Conservation (phyloP, 2,113 vertebrate species). For the Macquaria australasica region DNA sequence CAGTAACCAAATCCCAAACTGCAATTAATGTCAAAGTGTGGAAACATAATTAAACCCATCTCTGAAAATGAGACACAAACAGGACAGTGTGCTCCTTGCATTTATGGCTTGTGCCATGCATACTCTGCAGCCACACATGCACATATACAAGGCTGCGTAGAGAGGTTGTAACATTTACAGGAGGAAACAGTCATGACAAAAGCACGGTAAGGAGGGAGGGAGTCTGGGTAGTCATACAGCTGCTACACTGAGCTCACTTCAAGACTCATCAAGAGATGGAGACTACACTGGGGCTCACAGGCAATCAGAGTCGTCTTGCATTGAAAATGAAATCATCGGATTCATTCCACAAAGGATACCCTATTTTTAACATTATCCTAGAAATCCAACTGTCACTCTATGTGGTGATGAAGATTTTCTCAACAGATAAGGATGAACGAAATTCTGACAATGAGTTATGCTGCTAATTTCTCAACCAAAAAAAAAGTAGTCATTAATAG, state of each 20-base stretch:
- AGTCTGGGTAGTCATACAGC: conserved; percentile 82
- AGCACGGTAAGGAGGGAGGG: conserved; percentile 65
- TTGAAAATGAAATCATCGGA: not conserved
- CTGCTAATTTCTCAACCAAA: not conserved
- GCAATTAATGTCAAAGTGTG: not conserved
- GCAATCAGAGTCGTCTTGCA: not conserved
- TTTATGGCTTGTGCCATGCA: conserved; percentile 47
- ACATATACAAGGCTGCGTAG: conserved; percentile 27
- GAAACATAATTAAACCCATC: not conserved
- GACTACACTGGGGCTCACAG: conserved; percentile 40
- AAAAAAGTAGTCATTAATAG: conserved; percentile 11
- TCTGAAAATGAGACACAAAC: conserved; percentile 27
- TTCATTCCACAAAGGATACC: conserved; percentile 14
- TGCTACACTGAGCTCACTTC: conserved; percentile 51
- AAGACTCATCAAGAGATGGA: conserved; percentile 14
- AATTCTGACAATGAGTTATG: conserved; percentile 11
- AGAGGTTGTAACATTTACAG: conserved; percentile 20
- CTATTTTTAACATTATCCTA: conserved; percentile 17
- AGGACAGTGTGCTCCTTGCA: not conserved
- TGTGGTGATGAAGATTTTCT: conserved; percentile 2
- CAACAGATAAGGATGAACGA: conserved; percentile 41
- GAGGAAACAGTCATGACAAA: conserved; percentile 29
- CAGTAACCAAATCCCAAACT: conserved; percentile 1
- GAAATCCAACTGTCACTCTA: conserved; percentile 4
- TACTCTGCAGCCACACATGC: conserved; percentile 57